Evolutionary conservation across 2,888 invertebrate species (phyloP).

Genomic region (Euproctis similis): DNA sequence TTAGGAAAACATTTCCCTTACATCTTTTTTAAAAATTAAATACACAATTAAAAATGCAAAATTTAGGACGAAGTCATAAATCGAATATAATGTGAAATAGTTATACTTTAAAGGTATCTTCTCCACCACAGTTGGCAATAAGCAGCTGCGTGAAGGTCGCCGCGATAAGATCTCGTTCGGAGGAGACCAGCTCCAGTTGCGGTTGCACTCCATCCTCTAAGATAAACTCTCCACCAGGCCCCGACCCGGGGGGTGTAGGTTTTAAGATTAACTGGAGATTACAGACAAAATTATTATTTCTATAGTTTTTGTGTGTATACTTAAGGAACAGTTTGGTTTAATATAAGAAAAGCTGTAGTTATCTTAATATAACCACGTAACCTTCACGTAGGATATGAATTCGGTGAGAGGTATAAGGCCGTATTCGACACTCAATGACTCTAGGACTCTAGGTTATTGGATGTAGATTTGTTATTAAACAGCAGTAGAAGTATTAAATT

Average conservation of each 20-base stretch:
- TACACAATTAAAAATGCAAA: no score
- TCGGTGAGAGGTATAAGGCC: no score
- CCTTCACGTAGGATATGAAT: no score
- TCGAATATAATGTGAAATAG: no score
- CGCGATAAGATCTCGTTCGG: constrained; percentile 92
- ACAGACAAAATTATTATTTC: no score
- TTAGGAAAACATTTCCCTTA: no score
- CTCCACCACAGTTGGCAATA: constrained; percentile 94
- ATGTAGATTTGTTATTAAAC: neutral
- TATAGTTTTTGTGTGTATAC: no score
- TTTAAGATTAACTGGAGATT: constrained; percentile 38
- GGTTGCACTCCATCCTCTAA: constrained; percentile 95
- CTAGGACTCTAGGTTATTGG: neutral
- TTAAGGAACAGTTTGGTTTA: no score
- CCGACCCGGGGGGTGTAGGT: constrained; percentile 34
- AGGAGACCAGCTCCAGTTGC: constrained; percentile 86
- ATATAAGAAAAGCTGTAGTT: no score
- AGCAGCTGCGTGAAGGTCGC: constrained; percentile 94
- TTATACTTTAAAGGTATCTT: constrained; percentile 90
- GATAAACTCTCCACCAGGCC: constrained; percentile 80
- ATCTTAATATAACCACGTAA: no score
- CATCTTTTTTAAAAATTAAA: no score
- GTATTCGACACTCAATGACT: neutral
- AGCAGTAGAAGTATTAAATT: neutral
- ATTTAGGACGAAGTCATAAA: no score